Base-by-base conservation (phyloP, 2,797 vertebrate species). In the Sebastes hubbsi region DNA sequence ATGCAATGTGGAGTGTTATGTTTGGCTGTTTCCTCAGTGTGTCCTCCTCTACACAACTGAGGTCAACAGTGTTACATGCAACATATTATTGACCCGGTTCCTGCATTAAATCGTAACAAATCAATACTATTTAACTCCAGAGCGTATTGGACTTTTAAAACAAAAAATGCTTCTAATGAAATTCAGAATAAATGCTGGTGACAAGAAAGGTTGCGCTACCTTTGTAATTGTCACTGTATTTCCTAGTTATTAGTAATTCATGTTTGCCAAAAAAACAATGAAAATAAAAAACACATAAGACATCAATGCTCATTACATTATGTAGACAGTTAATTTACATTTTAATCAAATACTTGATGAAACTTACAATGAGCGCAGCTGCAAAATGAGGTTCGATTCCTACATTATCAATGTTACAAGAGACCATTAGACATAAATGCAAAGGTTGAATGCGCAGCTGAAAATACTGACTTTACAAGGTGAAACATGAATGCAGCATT, bases 101-200 rank as follows among this genome's bases (percentile, higher is more conserved):
- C 80, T 75, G 77, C 78, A 73, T 89, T 75, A 84, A 87, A 87
- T 90, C 63, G 54, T 63, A 30, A 30, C 49, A 56, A 83, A 95
- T 95, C 95, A 90, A 95, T 96, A 93, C 49, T 66, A 36, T 86
- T 94, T 92, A 88, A 89, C 10, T 62, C 69, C 14, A 62, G 38
- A 84, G 75, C 10, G 9, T 54, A 84, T 65, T 82, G 42, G 72
- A 75, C 22, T 71, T 81, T 78, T 65, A 55, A 86, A 64, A 70
- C 22, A 61, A 22, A 20, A 72, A 81, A 73, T 30, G 42, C 22
- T 66, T 22, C 6, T 5, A 27, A 72, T 65, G 30, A 69, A 83
- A 70, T 82, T 79, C 10, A 62, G 38, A 78, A 56, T 52, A 24
- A 66, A 30, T 38, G 10, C 29, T 61, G 55, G 42, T 32, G 56